Evolutionary conservation across 1,140 invertebrate genomes (phyloP), one percentile per base, ranked within the genome.

Genomic region (Caerostris extrusa): DNA sequence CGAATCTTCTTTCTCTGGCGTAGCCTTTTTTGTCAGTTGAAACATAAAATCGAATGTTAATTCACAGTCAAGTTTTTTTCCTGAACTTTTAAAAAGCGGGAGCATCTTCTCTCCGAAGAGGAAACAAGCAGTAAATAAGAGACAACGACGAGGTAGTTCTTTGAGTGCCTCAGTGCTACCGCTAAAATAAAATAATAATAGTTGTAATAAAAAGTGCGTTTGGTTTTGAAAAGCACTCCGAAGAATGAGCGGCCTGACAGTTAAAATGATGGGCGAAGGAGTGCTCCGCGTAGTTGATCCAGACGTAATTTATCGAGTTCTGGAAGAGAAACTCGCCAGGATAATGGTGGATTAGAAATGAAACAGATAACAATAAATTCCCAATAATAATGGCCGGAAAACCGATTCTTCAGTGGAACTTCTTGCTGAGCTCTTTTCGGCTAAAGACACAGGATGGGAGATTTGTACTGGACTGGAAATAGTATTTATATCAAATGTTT

Each of bases 341-440:
- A 69, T 86, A 82, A 85, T 82, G 82, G 60, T 5, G 91, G 91
- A 92, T 92, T 92, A 92, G 91, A 92, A 92, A 86, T 92, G 91
- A 86, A 85, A 82, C 82, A 85, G 91, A 92, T 92, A 91, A 91
- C 90, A 91, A 91, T 91, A 92, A 92, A 92, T 92, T 92, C 81
- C 91, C 58, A 61, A 92, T 92, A 92, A 92, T 92, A 92, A 92
- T 69, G 19, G 61, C 12, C 17, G 34, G 58, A 57, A 91, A 86
- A 57, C 19, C 82, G 17, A 92, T 92, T 55, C 77, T 69, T 92
- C 91, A 67, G 69, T 8, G 69, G 17, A 10, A 69, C 17, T 77
- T 34, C 12, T 71, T 34, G 67, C 19, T 81, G 89, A 81, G 17
- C 50, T 77, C 34, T 90, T 77, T 81, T 90, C 19, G 7, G 50